Evolutionary conservation across 2,888 invertebrate genomes (phyloP).

Genomic region (Brachyptera risi): DNA sequence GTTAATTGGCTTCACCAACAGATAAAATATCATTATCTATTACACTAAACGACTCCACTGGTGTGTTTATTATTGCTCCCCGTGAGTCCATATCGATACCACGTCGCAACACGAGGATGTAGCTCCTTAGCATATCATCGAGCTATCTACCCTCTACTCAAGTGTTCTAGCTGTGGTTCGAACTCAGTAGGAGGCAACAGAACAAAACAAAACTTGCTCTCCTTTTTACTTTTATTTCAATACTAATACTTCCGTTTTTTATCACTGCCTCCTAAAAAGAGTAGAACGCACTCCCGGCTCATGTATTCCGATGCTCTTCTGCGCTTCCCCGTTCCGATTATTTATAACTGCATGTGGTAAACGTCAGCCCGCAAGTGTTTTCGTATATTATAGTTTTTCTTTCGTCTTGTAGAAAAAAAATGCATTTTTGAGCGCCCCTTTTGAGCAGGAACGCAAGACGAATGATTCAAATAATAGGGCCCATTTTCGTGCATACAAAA

Average conservation of each 20-base stretch:
- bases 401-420: too few species aligned
- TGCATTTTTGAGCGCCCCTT: too few species aligned
- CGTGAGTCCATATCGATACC: not conserved
- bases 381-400: too few species aligned
- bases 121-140: too few species aligned
- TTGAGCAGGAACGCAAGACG: too few species aligned
- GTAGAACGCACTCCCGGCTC: not conserved
- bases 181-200: not conserved
- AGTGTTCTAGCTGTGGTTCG: not conserved
- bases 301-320: not conserved
- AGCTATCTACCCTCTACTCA: too few species aligned
- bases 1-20: too few species aligned
- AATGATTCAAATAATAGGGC: too few species aligned
- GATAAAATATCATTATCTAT: too few species aligned
- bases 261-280: not conserved
- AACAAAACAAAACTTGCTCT: not conserved
- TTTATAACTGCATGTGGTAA: constrained; percentile 9
- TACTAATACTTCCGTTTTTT: not conserved
- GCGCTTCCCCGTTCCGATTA: not conserved
- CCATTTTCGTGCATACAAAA: too few species aligned
- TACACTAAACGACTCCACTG: too few species aligned
- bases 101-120: not conserved
- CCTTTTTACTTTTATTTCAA: not conserved
- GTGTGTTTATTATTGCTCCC: not conserved
- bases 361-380: not conserved